Base-by-base conservation (phyloP, 2,888 invertebrate genomes). In the Matsumyia berberina region DNA sequence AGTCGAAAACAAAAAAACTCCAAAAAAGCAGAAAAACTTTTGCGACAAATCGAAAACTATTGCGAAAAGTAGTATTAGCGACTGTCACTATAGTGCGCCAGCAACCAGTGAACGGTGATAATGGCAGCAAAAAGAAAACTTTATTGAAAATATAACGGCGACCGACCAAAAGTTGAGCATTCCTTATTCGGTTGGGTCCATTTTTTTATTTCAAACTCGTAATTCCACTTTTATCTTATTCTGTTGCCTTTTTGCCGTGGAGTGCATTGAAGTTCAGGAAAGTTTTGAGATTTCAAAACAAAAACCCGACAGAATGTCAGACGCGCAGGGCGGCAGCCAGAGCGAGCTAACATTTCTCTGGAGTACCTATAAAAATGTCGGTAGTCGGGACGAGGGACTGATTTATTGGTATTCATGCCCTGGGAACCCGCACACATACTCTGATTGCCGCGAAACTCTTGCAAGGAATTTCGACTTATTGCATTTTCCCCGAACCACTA, bases 351-450 rank as follows among this genome's bases (percentile, higher is more conserved):
- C n/a, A 31, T 57, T 44, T 44, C 46, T 44, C 35, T 12, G 15
- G 51, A 39, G 31, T 11, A 57, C 66, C 46, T 57, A 19, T 37
- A 46, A 57, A 46, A 66, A 11, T 39, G 11, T 37, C 55, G 31
- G 58, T 12, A 55, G 44, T 62, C 62, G 24, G 62, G 33, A 53
- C 8, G 42, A 73, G 42, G 19, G 31, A 74, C 46, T 74, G 74
- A 74, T 74, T 74, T 74, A 74, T 74, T 66, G 55, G 37, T 31
- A 74, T 66, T 74, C 66, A 66, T 74, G 74, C 4, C 7, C 37
- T 55, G 35, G 29, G 49, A 17, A 9, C 62, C 35, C n/a, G n/a
- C n/a, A 46, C 55, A 29, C 42, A 37, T 29, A 42, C 31, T 9
- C 31, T 62, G 33, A 31, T 31, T 42, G 57, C 49, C 24, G 37